Conservation (phyloP, 2,113 vertebrate species). For the Pterocles gutturalis region DNA sequence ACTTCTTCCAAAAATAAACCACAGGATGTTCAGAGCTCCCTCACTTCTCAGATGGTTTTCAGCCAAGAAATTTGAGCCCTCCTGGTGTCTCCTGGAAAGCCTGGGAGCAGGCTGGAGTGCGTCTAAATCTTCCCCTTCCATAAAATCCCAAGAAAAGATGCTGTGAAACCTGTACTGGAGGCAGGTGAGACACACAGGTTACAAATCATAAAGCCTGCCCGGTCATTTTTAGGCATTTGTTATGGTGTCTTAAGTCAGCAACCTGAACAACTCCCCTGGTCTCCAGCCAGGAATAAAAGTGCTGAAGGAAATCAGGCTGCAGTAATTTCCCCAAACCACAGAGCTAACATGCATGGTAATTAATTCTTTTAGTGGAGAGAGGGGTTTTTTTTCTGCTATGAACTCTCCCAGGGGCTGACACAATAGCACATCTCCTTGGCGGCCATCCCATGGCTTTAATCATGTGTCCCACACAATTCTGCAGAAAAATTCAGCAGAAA, state of each 20-base stretch:
- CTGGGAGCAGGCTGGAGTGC: not conserved
- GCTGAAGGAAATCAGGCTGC: conserved; percentile 45
- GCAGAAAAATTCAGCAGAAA: not conserved
- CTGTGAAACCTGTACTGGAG: fast-evolving
- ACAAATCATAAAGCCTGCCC: not conserved
- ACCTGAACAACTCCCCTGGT: conserved; percentile 21
- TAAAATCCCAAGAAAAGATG: not conserved
- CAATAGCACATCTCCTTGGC: not conserved
- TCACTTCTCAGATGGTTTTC: not conserved
- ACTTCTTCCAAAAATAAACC: conserved; percentile 32
- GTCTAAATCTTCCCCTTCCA: not conserved
- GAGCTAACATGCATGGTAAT: conserved; percentile 48
- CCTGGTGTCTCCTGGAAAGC: not conserved
- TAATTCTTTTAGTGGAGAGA: conserved; percentile 48
- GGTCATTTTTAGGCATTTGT: not conserved
- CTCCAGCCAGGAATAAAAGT: conserved; percentile 41
- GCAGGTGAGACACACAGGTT: not conserved
- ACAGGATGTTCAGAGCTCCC: not conserved
- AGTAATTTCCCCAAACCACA: conserved; percentile 54
- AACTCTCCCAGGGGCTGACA: conserved; percentile 29
- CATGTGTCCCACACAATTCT: not conserved
- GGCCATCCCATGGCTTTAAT: conserved; percentile 36
- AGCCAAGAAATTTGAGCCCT: not conserved
- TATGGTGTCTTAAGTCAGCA: conserved; percentile 20
- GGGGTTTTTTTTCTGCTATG: not conserved